Evolutionary conservation across 2,113 vertebrate genomes (phyloP).

Genomic region (Heterochromis multidens): DNA sequence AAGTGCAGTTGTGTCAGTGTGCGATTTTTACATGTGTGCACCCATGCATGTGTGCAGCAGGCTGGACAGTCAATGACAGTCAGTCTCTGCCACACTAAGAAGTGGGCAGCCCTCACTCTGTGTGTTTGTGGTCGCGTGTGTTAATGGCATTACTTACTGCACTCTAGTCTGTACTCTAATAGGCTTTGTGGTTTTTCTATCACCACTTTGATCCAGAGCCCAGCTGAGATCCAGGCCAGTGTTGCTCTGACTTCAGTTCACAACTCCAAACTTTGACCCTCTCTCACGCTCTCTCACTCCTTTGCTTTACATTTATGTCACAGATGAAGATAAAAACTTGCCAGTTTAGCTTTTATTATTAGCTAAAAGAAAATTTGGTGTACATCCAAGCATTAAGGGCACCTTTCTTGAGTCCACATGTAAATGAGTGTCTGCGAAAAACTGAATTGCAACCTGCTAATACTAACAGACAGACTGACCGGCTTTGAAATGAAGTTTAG

Average conservation of each 20-base stretch:
- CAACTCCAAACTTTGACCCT: neutral
- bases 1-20: neutral
- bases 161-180: slow-evolving; percentile 38
- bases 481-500: neutral
- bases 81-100: neutral
- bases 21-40: slow-evolving; percentile 10
- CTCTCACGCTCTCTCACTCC: neutral
- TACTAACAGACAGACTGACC: neutral
- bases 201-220: neutral
- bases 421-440: neutral
- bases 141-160: slow-evolving; percentile 33
- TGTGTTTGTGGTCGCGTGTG: neutral
- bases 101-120: neutral
- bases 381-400: neutral
- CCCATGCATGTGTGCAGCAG: neutral
- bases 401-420: neutral
- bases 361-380: neutral
- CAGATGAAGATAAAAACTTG: slow-evolving; percentile 26
- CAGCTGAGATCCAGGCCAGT: slow-evolving; percentile 23
- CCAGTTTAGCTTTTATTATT: slow-evolving; percentile 12
- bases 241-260: slow-evolving; percentile 4
- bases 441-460: neutral
- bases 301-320: neutral
- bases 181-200: slow-evolving; percentile 36
- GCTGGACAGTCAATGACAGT: neutral